Conservation (phyloP, 1,140 invertebrate species). For the Dinothrombium tinctorium region DNA sequence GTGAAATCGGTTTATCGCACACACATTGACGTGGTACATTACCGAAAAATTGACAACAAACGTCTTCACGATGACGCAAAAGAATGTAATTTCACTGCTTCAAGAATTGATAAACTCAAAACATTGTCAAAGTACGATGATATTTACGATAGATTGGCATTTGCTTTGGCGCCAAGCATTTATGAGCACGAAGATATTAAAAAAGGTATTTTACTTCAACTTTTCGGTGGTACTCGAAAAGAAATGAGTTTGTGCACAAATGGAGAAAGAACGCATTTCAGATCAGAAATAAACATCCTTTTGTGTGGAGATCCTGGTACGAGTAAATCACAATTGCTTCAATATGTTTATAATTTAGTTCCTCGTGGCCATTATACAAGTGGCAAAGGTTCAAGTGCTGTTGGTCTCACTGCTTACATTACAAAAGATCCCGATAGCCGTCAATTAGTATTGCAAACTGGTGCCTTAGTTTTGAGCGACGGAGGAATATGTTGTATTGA, state of each 20-base stretch:
- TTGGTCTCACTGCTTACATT: slow-evolving; percentile 95
- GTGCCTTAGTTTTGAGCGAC: slow-evolving; percentile 85
- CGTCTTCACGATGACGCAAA: slow-evolving; percentile 45
- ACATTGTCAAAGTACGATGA: slow-evolving; percentile 58
- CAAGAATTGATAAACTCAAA: slow-evolving; percentile 61
- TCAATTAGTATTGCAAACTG: slow-evolving; percentile 83
- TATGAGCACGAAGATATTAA: slow-evolving; percentile 98
- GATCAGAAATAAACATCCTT: slow-evolving; percentile 84
- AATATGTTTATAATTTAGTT: slow-evolving; percentile 79
- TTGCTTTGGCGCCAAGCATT: slow-evolving; percentile 86
- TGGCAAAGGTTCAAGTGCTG: slow-evolving; percentile 89
- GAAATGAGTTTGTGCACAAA: slow-evolving; percentile 20
- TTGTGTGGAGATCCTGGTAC: slow-evolving; percentile 97
- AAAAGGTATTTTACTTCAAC: slow-evolving; percentile 82
- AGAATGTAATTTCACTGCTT: slow-evolving; percentile 45
- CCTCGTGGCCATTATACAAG: slow-evolving; percentile 88
- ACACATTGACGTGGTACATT: slow-evolving; percentile 91
- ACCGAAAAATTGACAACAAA: slow-evolving; percentile 63
- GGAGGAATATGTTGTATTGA: slow-evolving; percentile 99
- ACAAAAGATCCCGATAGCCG: slow-evolving; percentile 91
- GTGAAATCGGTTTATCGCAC: slow-evolving; percentile 79
- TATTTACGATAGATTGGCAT: slow-evolving; percentile 74
- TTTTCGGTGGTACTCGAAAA: slow-evolving; percentile 93
- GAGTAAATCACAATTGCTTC: slow-evolving; percentile 88
- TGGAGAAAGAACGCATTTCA: slow-evolving; percentile 16